Percentiles rank a stretch among this genome's conserved stretches.
phyloP scores from a whole-genome alignment of 2,797 vertebrate genomes.

The Ceryle rudis region DNA sequence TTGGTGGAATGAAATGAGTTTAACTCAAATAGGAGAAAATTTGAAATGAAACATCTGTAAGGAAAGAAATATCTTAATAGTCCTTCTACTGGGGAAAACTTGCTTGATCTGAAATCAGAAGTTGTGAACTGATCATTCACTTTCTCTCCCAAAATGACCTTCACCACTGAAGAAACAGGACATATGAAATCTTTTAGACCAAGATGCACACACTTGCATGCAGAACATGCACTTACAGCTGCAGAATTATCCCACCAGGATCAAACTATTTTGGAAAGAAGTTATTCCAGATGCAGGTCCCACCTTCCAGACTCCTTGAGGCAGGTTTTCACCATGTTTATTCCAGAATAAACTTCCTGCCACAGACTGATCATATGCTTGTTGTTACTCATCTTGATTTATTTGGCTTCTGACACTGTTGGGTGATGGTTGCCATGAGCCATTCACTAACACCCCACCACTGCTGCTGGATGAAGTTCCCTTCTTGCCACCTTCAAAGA shows the following conservation, averaged over 20 bases:
- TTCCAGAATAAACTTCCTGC: background rate
- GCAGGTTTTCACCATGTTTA: background rate
- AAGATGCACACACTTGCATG: background rate
- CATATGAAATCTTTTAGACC: background rate
- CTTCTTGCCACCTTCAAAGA: background rate
- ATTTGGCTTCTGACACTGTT: background rate
- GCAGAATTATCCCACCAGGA: background rate
- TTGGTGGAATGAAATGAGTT: background rate
- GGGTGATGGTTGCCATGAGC: background rate
- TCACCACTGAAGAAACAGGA: background rate
- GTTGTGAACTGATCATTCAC: background rate
- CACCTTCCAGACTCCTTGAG: background rate
- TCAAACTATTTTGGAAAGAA: background rate
- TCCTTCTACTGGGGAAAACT: background rate
- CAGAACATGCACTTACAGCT: background rate
- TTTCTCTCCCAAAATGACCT: background rate
- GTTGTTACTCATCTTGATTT: background rate
- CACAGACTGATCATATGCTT: rapidly evolving
- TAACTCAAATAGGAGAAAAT: background rate
- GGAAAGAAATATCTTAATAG: background rate
- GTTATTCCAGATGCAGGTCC: background rate
- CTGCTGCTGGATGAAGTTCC: background rate
- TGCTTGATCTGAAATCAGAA: background rate
- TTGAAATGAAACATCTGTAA: background rate
- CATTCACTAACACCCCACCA: background rate